phyloP scores from a whole-genome alignment of 35 echinoderm and acorn worm species.

The Strongylocentrotus purpuratus region DNA sequence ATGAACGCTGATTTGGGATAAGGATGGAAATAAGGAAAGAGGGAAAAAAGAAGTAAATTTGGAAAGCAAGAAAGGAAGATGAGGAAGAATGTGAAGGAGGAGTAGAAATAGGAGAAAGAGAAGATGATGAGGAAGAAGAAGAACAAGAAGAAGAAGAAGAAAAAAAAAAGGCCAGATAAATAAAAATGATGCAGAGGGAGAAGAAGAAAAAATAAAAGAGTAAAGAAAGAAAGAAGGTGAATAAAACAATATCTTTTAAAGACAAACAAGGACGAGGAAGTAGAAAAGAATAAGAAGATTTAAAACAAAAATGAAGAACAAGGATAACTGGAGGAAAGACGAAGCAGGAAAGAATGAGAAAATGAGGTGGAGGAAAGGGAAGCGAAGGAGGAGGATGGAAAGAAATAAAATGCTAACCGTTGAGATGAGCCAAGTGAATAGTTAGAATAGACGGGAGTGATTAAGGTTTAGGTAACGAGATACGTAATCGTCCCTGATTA shows the following conservation, averaged over 20 bases:
- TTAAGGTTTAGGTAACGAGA: neutral
- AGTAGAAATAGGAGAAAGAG: no score
- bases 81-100: neutral
- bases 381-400: neutral
- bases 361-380: neutral
- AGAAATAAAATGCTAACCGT: neutral
- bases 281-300: neutral
- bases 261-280: neutral
- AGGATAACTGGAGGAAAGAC: neutral
- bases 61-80: neutral
- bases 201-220: neutral
- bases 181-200: neutral
- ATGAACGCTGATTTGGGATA: neutral
- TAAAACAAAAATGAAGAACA: neutral
- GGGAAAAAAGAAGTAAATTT: neutral
- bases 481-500: constrained; percentile 17
- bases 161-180: no score
- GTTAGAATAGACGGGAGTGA: neutral
- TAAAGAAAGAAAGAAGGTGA: no score
- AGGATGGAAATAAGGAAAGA: neutral
- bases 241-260: neutral
- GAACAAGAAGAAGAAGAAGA: no score
- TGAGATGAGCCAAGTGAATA: neutral
- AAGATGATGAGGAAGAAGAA: no score
- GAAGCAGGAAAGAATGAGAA: neutral